Percentiles rank a stretch among this genome's conserved stretches.
These are phyloP conservation scores for Lasioglossum vierecki DNA, from an alignment of 2,888 invertebrate genomes.

Conservation along the genomic window DNA sequence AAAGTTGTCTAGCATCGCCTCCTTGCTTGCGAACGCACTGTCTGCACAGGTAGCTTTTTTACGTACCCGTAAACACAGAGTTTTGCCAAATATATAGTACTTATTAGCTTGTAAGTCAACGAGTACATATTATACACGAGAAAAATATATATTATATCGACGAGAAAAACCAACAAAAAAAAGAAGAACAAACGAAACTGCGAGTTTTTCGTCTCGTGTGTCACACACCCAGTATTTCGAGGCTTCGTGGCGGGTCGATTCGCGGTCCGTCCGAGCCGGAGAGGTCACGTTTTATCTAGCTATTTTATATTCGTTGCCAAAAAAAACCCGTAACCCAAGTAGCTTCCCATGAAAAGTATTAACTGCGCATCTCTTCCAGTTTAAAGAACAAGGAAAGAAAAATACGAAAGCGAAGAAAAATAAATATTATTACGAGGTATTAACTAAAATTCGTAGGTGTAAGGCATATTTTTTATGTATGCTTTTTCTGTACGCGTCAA, in stretches of 20 bases:
- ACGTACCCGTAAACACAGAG: slow-evolving; percentile 80
- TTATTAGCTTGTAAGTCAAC: slow-evolving; percentile 77
- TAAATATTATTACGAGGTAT: slow-evolving; percentile 57
- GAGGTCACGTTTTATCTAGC: slow-evolving; percentile 67
- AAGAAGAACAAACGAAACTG: slow-evolving; percentile 2
- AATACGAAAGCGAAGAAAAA: slow-evolving; percentile 21
- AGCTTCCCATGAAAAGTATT: slow-evolving; percentile 78
- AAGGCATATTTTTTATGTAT: slow-evolving; percentile 84
- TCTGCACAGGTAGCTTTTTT: slow-evolving; percentile 83
- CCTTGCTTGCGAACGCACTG: slow-evolving; percentile 72
- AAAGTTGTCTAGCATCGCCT: slow-evolving; percentile 12
- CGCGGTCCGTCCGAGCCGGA: neutral
- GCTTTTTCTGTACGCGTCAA: slow-evolving; percentile 84
- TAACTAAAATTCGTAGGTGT: slow-evolving; percentile 75
- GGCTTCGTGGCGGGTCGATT: slow-evolving; percentile 19
- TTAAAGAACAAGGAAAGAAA: slow-evolving; percentile 43
- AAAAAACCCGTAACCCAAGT: slow-evolving; percentile 59
- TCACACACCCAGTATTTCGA: slow-evolving; percentile 44
- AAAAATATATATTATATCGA: slow-evolving; percentile 43
- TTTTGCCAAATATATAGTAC: slow-evolving; percentile 84
- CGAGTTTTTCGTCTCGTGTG: slow-evolving; percentile 35
- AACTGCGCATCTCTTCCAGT: slow-evolving; percentile 82
- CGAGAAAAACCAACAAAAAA: slow-evolving; percentile 18
- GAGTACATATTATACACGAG: slow-evolving; percentile 61
- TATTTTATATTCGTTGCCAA: slow-evolving; percentile 80